Conservation (phyloP, 2,888 invertebrate species). For the Synergus japonicus region DNA sequence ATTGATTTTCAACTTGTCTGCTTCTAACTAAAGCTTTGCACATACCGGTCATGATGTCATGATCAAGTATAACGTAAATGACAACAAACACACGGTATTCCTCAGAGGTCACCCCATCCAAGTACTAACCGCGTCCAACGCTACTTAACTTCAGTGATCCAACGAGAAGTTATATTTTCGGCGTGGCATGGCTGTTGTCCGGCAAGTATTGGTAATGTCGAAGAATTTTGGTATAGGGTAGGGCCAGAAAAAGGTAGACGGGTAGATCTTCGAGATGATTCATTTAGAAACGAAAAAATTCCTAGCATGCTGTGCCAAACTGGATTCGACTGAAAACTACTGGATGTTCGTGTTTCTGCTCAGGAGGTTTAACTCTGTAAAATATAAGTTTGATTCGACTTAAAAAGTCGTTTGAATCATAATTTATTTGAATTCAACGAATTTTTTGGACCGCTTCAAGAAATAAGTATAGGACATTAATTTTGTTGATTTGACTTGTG, state of each 20-base stretch:
- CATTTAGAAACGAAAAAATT: conserved; percentile 31
- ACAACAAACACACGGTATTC: too few relatives aligned
- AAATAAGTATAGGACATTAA: background rate
- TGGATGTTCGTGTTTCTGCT: background rate
- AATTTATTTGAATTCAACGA: background rate
- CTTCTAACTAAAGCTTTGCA: too few relatives aligned
- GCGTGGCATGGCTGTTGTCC: too few relatives aligned
- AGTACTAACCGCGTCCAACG: too few relatives aligned
- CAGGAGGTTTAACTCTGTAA: background rate
- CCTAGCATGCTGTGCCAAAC: conserved; percentile 36
- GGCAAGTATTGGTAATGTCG: conserved; percentile 1
- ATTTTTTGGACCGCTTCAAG: background rate
- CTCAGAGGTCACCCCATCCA: too few relatives aligned
- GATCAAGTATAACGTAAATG: too few relatives aligned
- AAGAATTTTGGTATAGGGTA: conserved; percentile 19
- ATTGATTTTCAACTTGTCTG: too few relatives aligned
- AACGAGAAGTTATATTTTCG: too few relatives aligned
- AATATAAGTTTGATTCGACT: background rate
- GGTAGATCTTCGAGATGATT: conserved; percentile 19
- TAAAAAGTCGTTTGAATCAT: background rate
- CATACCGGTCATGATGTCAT: too few relatives aligned
- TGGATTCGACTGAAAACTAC: conserved; percentile 38
- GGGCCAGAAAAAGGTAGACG: conserved; percentile 21
- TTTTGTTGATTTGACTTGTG: background rate
- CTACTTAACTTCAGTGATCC: too few relatives aligned